These are phyloP conservation scores for Phaedon cochleariae DNA, from an alignment of 2,888 invertebrate species.

Conservation along the genomic window DNA sequence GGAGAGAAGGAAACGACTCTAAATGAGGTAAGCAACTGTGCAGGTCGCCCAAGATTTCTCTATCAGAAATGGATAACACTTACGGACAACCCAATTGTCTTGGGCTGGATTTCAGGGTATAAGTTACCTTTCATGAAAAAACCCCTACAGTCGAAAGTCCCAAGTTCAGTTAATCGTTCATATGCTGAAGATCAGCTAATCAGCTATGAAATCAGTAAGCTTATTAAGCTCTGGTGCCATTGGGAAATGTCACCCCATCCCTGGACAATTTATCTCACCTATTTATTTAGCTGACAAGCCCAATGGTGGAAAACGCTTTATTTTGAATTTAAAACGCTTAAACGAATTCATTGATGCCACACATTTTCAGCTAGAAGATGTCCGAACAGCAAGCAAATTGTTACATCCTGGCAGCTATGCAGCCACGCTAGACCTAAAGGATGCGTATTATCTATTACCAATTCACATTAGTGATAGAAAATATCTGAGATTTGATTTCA, in stretches of 20 bases:
- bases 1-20: not conserved
- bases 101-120: constrained; percentile 20
- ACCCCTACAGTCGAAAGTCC: constrained; percentile 1
- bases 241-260: constrained; percentile 2
- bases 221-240: constrained; percentile 11
- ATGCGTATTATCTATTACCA: constrained; percentile 43
- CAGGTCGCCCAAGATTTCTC: constrained; percentile 16
- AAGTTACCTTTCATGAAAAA: constrained; percentile 13
- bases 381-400: constrained; percentile 36
- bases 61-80: constrained; percentile 4
- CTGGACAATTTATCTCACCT: constrained; percentile 38
- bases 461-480: constrained; percentile 40
- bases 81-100: constrained; percentile 20
- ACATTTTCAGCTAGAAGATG: constrained; percentile 48
- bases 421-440: constrained; percentile 34
- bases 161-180: not conserved
- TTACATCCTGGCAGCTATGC: constrained; percentile 26
- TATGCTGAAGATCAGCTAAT: not conserved
- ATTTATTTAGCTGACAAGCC: constrained; percentile 40
- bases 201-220: not conserved
- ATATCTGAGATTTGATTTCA: constrained; percentile 41
- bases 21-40: constrained; percentile 10
- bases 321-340: constrained; percentile 42
- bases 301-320: constrained; percentile 37
- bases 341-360: constrained; percentile 35